Percentiles rank a stretch among this genome's conserved stretches.
Conservation (phyloP, 2,888 invertebrate species). For the Caenorhabditis plicata region DNA sequence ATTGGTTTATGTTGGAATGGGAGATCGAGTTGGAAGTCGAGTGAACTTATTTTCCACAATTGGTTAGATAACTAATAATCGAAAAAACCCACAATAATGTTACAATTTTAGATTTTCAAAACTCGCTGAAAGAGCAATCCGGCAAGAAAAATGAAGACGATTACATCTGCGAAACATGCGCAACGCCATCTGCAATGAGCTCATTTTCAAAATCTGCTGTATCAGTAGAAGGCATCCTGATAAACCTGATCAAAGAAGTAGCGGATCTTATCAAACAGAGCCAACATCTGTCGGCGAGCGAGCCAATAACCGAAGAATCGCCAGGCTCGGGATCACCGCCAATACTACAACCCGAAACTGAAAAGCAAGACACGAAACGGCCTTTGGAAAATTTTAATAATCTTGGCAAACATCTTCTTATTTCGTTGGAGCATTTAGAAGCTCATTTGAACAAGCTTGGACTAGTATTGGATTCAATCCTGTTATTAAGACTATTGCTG, state of each 20-base stretch:
- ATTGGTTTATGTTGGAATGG: conserved; percentile 73
- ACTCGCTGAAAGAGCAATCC: conserved; percentile 23
- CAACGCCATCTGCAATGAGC: conserved; percentile 52
- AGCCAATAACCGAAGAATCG: conserved; percentile 61
- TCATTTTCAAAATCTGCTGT: conserved; percentile 58
- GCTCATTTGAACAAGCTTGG: conserved; percentile 63
- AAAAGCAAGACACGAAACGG: conserved; percentile 18
- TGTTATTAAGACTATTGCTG: conserved; percentile 61
- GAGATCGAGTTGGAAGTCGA: conserved; percentile 72
- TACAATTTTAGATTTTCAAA: too few relatives aligned
- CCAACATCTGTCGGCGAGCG: conserved; percentile 49
- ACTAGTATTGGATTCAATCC: conserved; percentile 57
- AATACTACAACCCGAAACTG: conserved; percentile 22
- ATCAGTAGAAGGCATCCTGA: conserved; percentile 53
- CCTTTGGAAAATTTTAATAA: conserved; percentile 25
- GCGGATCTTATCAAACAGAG: conserved; percentile 47
- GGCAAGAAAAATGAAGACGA: conserved; percentile 61
- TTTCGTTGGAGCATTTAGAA: conserved; percentile 57
- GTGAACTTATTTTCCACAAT: conserved; percentile 72
- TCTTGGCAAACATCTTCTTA: conserved; percentile 37
- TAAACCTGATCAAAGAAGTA: conserved; percentile 43
- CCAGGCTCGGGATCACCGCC: conserved; percentile 46
- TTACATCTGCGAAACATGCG: conserved; percentile 62
- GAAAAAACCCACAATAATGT: too few relatives aligned
- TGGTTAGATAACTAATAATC: conserved; percentile 11